Conservation (phyloP, 2,113 vertebrate genomes). For the Xiphophorus maculatus region DNA sequence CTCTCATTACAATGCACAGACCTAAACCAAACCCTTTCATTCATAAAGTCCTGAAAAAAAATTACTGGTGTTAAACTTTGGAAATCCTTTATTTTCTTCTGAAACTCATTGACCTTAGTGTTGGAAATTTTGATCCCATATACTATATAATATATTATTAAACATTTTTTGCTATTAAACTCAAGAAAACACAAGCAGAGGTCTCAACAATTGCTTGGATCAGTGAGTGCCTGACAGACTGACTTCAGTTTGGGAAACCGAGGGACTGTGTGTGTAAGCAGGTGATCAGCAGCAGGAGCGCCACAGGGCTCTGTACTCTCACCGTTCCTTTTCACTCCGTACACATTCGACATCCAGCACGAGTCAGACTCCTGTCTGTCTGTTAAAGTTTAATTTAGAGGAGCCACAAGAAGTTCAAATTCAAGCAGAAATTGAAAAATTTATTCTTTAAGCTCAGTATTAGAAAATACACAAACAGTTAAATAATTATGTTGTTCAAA, state of each 20-base stretch:
- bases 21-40: neutral
- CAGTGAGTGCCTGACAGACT: too few species aligned
- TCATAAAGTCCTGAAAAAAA: neutral
- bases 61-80: too few species aligned
- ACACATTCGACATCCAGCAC: too few species aligned
- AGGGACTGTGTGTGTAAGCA: too few species aligned
- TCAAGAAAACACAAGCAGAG: too few species aligned
- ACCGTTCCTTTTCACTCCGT: too few species aligned
- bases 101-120: neutral
- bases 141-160: neutral
- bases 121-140: neutral
- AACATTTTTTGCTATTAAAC: too few species aligned
- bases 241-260: too few species aligned
- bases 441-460: constrained; percentile 65
- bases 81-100: too few species aligned
- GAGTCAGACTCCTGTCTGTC: neutral
- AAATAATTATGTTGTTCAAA: constrained; percentile 87
- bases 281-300: too few species aligned
- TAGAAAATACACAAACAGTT: constrained; percentile 74
- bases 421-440: constrained; percentile 54
- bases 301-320: too few species aligned
- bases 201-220: too few species aligned
- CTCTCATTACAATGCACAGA: neutral
- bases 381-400: neutral
- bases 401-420: neutral